These are phyloP conservation scores for Mico argentatus DNA, from an alignment of 2,797 vertebrate genomes.

Conservation along the genomic window DNA sequence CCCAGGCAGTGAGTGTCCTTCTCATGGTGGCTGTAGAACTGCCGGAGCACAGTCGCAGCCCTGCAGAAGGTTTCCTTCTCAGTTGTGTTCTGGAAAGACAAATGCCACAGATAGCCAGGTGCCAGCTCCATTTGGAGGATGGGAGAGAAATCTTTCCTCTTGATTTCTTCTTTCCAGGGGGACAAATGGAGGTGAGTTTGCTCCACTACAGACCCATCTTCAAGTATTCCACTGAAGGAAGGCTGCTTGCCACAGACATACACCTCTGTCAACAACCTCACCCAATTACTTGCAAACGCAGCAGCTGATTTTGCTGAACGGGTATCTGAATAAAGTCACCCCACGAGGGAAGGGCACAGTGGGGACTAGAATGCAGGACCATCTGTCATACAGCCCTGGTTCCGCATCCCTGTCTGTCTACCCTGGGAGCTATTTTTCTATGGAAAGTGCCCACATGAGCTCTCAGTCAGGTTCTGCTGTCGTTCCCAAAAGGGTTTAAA, in stretches of 20 bases:
- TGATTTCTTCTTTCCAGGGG: background rate
- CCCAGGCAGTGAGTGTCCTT: background rate
- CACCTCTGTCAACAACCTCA: background rate
- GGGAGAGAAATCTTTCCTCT: background rate
- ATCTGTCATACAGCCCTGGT: background rate
- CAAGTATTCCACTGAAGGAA: background rate
- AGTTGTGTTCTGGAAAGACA: constrained; percentile 3
- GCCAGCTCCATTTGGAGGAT: background rate
- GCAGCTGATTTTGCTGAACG: background rate
- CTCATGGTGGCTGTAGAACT: accelerated
- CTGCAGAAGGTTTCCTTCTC: constrained; percentile 63
- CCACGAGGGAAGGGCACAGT: background rate
- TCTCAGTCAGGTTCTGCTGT: background rate
- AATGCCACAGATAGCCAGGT: accelerated
- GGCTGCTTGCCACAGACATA: accelerated
- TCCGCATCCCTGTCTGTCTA: accelerated
- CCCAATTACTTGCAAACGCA: background rate
- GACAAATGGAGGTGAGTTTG: background rate
- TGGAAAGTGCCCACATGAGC: background rate
- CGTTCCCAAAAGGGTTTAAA: background rate
- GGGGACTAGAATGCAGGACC: background rate
- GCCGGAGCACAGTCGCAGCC: background rate
- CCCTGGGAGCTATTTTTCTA: background rate
- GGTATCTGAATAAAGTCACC: background rate
- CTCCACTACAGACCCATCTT: background rate